A percentile compares a stretch with the other conserved stretches of the same genome.
Conservation (phyloP, 2,797 vertebrate species). For the Apodemus agrarius region DNA sequence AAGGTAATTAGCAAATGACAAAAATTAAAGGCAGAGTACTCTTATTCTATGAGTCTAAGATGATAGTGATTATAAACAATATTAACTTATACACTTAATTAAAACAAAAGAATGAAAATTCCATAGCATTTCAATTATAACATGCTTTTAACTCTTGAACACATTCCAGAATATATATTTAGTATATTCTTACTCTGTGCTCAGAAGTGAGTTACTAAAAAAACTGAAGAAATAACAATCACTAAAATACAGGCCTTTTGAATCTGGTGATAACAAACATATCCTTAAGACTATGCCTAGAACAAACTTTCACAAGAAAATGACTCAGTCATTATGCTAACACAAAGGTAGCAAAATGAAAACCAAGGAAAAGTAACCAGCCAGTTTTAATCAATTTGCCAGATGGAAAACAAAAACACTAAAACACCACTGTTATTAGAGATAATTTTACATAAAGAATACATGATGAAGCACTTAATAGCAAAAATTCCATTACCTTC, state of each 20-base stretch:
- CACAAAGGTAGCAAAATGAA: neutral
- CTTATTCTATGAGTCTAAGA: neutral
- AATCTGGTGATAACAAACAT: neutral
- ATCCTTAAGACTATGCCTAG: neutral
- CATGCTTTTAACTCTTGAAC: neutral
- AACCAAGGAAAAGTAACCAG: conserved; percentile 6
- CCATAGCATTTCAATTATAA: neutral
- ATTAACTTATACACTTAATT: neutral
- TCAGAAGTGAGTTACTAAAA: neutral
- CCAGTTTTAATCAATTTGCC: neutral
- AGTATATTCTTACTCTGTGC: neutral
- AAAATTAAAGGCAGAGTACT: conserved; percentile 11
- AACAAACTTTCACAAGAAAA: conserved; percentile 40
- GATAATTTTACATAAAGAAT: neutral
- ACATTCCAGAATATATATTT: neutral
- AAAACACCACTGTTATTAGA: neutral
- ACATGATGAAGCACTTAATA: neutral
- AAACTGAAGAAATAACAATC: neutral
- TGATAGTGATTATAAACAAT: neutral
- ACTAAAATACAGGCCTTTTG: neutral
- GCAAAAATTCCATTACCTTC: neutral
- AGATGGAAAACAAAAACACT: neutral
- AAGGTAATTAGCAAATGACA: neutral
- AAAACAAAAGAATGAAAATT: neutral
- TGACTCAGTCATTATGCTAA: neutral